phyloP scores from a whole-genome alignment of 37 sponge, comb jelly and placozoan genomes.

The Haliclona indistincta region DNA sequence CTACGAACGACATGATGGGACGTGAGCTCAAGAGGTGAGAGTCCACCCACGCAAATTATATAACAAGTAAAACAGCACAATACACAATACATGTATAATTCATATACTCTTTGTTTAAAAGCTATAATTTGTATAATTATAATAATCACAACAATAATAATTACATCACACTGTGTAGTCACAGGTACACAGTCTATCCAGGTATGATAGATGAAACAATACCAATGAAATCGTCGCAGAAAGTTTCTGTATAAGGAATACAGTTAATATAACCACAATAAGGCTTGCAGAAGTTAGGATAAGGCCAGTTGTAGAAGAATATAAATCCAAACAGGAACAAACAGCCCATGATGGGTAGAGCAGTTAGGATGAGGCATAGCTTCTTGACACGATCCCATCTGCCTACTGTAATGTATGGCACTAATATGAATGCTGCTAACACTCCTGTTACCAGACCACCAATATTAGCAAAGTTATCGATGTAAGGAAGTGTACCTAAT shows the following conservation, averaged over 20 bases:
- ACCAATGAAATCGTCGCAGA: conserved; percentile 50
- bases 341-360: conserved; percentile 61
- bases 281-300: conserved; percentile 84
- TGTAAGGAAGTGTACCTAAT: conserved; percentile 89
- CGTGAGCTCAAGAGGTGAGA: background rate
- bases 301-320: conserved; percentile 78
- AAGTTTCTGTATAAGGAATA: conserved; percentile 73
- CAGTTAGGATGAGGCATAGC: conserved; percentile 59
- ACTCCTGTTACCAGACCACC: conserved; percentile 91
- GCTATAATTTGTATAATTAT: too few relatives aligned
- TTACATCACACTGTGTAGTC: background rate
- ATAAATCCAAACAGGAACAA: conserved; percentile 76
- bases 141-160: background rate
- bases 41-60: background rate
- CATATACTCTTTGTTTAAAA: too few relatives aligned
- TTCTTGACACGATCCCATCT: conserved; percentile 80
- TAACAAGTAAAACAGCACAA: background rate
- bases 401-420: conserved; percentile 93
- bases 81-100: background rate
- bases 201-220: background rate
- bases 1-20: too few relatives aligned
- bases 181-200: too few relatives aligned
- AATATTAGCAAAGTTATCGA: conserved; percentile 90
- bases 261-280: conserved; percentile 91
- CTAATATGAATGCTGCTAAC: conserved; percentile 81